Base-by-base conservation (phyloP, 1,140 invertebrate species). In the Drosophila seguyi region DNA sequence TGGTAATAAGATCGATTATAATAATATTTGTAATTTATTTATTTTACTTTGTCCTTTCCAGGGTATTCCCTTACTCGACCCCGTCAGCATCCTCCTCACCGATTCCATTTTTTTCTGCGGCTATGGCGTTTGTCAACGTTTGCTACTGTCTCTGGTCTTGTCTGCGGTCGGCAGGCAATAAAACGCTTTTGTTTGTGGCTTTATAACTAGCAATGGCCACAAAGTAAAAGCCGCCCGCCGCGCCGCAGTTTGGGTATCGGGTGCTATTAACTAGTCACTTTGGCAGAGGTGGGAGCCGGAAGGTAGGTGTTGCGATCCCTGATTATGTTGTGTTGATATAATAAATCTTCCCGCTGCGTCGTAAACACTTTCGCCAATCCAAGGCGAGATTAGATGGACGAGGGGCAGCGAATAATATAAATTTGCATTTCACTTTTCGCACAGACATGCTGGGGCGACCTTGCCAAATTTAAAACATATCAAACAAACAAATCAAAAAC, bases 401-500 rank as follows among this genome's bases (percentile, higher is more conserved):
- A 53, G 50, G 50, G 50, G 45, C 25, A 22, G 11, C 36, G 27
- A 58, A 58, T 50, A 36, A 8, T 31, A 57, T 38, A 47, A 63
- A 71, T 79, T 79, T 44, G 47, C 77, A 73, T 73, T 84, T 83
- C 75, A 75, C 57, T 79, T 82, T 75, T 55, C 62, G 68, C 71
- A 67, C 63, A 67, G 63, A 72, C 44, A 59, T 18, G 62, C 63
- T 42, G 38, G 36, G 47, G n/a, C 16, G 74, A 65, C 84, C 84
- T 90, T 84, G 85, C 47, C 38, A 78, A 85, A 81, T 78, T 74
- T 78, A 75, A 85, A 81, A 73, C 81, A 65, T 76, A 84, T 84
- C 81, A 84, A 84, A 80, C 76, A 84, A 76, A 76, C 66, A 69
- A 87, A 87, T 87, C 69, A 80, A 77, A 80, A 87, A 82, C 67